Evolutionary conservation across 2,888 invertebrate species (phyloP).

Genomic region (Chymomyza fuscimana): DNA sequence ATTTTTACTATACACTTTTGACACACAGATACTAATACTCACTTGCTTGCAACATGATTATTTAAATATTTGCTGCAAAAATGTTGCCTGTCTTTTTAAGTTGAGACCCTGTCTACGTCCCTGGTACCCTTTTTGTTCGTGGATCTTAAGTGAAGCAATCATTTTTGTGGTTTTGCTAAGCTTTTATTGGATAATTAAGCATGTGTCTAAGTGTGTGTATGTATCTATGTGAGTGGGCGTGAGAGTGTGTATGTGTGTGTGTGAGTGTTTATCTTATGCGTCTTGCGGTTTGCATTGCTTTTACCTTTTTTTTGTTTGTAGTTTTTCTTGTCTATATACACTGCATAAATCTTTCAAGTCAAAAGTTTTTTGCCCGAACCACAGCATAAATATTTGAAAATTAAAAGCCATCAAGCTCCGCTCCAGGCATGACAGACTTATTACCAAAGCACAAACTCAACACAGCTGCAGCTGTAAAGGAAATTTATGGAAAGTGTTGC

Average conservation of each 20-base stretch:
- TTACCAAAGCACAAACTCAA: constrained; percentile 2
- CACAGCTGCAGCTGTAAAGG: not conserved
- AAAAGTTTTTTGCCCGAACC: constrained; percentile 37
- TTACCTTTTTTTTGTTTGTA: not conserved
- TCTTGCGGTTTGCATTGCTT: constrained; percentile 28
- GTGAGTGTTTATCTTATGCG: constrained; percentile 26
- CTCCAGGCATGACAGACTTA: not conserved
- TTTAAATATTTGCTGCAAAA: constrained; percentile 3
- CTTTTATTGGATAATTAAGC: constrained; percentile 66
- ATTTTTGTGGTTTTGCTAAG: constrained; percentile 53
- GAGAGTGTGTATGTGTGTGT: constrained; percentile 25
- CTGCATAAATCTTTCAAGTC: constrained; percentile 49
- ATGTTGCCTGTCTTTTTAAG: not conserved
- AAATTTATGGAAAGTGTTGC: constrained; percentile 1
- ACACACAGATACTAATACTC: not conserved
- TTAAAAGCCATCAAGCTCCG: constrained; percentile 46
- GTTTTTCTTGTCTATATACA: not conserved
- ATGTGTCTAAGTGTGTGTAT: constrained; percentile 9
- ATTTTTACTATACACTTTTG: too few relatives aligned
- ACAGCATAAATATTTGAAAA: constrained; percentile 63
- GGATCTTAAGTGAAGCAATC: constrained; percentile 26
- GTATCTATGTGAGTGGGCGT: constrained; percentile 6
- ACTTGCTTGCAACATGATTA: not conserved
- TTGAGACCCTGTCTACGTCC: not conserved
- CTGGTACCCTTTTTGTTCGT: not conserved